Evolutionary conservation across 2,113 vertebrate species (phyloP).

Genomic region (Gymnobelideus leadbeateri): DNA sequence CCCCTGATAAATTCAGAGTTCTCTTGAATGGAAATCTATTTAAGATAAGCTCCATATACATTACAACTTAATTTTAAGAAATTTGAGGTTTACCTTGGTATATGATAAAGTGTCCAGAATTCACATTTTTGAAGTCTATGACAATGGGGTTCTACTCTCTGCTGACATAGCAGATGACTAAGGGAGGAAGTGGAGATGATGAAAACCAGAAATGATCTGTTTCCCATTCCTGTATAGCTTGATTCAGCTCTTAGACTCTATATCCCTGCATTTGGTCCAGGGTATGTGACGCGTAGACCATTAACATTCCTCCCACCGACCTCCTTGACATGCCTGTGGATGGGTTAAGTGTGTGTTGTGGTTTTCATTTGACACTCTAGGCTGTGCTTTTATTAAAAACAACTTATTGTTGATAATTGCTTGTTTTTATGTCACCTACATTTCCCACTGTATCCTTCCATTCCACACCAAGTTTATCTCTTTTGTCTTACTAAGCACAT

Average conservation of each 20-base stretch:
- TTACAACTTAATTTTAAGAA: background rate
- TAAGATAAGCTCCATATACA: background rate
- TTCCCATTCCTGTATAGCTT: no score
- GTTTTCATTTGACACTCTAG: no score
- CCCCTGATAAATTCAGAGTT: background rate
- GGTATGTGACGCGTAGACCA: no score
- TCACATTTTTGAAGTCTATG: background rate
- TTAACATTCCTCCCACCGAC: background rate
- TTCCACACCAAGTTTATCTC: background rate
- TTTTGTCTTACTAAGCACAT: conserved; percentile 18
- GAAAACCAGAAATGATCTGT: no score
- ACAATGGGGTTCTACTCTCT: background rate
- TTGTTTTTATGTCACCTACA: no score
- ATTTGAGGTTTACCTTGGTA: background rate
- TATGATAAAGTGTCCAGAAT: background rate
- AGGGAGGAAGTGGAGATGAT: no score
- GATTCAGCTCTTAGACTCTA: no score
- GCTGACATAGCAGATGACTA: background rate
- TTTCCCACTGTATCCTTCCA: background rate
- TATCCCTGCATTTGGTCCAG: no score
- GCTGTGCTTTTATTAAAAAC: background rate
- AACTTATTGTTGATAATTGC: background rate
- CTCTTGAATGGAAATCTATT: background rate
- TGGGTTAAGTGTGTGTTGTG: no score
- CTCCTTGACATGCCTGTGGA: background rate